Evolutionary conservation across 2,888 invertebrate species (phyloP), one percentile per base, ranked within the genome.

Genomic region (Dryobotodes eremita): DNA sequence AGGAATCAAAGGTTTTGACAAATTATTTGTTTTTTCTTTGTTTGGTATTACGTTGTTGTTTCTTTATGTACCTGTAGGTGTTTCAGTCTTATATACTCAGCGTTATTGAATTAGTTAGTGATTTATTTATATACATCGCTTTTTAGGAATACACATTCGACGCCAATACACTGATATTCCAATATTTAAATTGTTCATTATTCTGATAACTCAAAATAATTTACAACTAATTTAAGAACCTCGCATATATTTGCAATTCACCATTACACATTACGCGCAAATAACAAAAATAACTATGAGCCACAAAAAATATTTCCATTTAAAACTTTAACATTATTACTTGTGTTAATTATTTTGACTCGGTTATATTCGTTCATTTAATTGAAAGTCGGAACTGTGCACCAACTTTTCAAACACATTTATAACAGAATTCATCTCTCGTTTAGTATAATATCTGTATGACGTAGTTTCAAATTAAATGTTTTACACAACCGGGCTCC

Each of bases 401-500:
- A 62, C 42, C 23, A 88, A 88, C 85, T 84, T 78, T 70, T 36
- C 36, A 17, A 76, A 88, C 50, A 57, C 65, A 72, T 85, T 87
- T 77, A 70, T 74, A 79, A 75, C 80, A 79, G 62, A 86, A 77
- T 86, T 79, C 62, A 36, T 88, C n/a, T 74, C 88, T 57, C 72
- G 59, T 69, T 86, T 84, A 80, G 55, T 81, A 70, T 59, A 78
- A 71, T 80, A 72, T 72, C 70, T 73, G 71, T 80, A 77, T 78
- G 65, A 75, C 61, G 23, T 68, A 86, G 88, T 85, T 83, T 66
- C n/a, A 71, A 83, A 84, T 84, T 82, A 79, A 87, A 89, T 84
- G 79, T 87, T 89, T 81, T 71, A 88, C 78, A 64, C 82, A 80
- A 75, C 66, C 80, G 76, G 36, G 71, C 80, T 82, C 84, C 86